Conservation (phyloP, 2,888 invertebrate genomes). For the Eulithis testata region DNA sequence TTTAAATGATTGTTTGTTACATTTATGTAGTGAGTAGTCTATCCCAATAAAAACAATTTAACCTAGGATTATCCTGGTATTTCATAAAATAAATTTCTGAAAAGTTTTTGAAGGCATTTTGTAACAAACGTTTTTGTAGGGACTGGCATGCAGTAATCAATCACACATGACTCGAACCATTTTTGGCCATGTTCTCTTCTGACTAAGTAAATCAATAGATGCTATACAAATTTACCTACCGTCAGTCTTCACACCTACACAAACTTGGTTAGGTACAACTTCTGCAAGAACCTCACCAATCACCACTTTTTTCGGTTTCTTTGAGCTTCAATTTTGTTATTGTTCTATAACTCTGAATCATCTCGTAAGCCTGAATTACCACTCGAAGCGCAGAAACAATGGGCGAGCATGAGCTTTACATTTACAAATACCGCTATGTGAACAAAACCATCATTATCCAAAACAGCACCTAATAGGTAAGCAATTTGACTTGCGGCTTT, state of each 20-base stretch:
- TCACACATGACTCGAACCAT: slow-evolving; percentile 26
- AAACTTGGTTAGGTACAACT: slow-evolving; percentile 44
- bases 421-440: slow-evolving; percentile 54
- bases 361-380: slow-evolving; percentile 42
- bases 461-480: slow-evolving; percentile 50
- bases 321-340: slow-evolving; percentile 30
- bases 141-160: neutral
- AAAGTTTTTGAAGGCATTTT: neutral
- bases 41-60: too few relatives aligned
- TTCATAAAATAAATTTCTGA: too few relatives aligned
- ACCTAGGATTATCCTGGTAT: too few relatives aligned
- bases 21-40: too few relatives aligned
- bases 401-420: slow-evolving; percentile 38
- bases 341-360: slow-evolving; percentile 41
- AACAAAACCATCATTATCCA: slow-evolving; percentile 49
- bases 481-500: slow-evolving; percentile 63
- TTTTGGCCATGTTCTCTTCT: slow-evolving; percentile 30
- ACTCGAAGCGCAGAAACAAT: slow-evolving; percentile 47
- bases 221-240: slow-evolving; percentile 42
- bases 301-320: slow-evolving; percentile 46
- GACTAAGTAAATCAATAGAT: slow-evolving; percentile 41
- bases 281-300: slow-evolving; percentile 49
- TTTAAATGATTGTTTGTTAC: too few relatives aligned
- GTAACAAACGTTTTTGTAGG: neutral
- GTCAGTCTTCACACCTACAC: slow-evolving; percentile 50